Evolutionary conservation across 2,888 invertebrate species (phyloP).

Genomic region (Protophormia terraenovae): DNA sequence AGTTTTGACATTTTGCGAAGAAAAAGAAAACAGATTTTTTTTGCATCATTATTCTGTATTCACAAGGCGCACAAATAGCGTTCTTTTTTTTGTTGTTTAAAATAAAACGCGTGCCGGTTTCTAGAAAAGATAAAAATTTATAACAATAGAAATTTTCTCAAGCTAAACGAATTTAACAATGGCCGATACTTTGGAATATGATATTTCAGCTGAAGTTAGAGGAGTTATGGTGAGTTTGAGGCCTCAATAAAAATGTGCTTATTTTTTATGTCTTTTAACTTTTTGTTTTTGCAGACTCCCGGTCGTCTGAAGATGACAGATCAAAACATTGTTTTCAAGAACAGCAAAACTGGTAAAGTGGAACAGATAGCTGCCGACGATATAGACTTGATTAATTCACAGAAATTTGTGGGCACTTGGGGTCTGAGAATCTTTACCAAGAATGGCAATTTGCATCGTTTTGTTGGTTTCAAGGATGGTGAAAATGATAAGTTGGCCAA

Average conservation of each 20-base stretch:
- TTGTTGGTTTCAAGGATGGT: slow-evolving; percentile 95
- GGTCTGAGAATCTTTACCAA: slow-evolving; percentile 94
- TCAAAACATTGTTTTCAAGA: slow-evolving; percentile 94
- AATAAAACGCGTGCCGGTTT: slow-evolving; percentile 43
- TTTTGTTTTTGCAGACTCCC: slow-evolving; percentile 86
- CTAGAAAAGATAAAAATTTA: neutral
- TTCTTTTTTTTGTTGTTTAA: neutral
- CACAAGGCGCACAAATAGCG: slow-evolving; percentile 48
- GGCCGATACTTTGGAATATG: slow-evolving; percentile 95
- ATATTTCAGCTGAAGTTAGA: slow-evolving; percentile 91
- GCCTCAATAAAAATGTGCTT: neutral
- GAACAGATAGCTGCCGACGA: slow-evolving; percentile 93
- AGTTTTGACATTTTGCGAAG: neutral
- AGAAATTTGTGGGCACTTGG: slow-evolving; percentile 94
- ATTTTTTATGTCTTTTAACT: neutral
- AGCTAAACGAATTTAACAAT: slow-evolving; percentile 59
- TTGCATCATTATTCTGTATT: slow-evolving; percentile 29
- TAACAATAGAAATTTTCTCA: too few relatives aligned
- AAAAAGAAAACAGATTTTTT: neutral
- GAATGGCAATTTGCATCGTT: slow-evolving; percentile 94
- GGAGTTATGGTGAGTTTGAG: slow-evolving; percentile 89
- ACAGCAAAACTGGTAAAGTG: slow-evolving; percentile 97
- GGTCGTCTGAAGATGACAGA: slow-evolving; percentile 96
- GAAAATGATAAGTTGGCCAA: slow-evolving; percentile 96
- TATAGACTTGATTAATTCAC: slow-evolving; percentile 95